phyloP scores from a whole-genome alignment of 2,797 vertebrate genomes.

The Rhabdophis nuchalis region DNA sequence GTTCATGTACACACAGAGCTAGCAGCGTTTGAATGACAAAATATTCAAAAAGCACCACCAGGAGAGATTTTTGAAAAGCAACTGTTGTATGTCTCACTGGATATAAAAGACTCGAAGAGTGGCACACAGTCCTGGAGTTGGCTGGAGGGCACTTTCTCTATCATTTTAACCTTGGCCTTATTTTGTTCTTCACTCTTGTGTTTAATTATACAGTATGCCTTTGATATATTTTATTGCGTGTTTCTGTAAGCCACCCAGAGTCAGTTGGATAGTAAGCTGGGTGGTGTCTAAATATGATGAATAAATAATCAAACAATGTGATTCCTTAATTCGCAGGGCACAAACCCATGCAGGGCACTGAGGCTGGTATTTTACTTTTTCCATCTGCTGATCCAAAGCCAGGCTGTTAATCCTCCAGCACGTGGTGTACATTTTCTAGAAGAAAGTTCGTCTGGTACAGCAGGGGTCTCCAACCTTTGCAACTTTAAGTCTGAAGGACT shows the following conservation, averaged over 20 bases:
- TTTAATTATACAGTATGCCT: not conserved
- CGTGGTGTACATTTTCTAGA: conserved; percentile 71
- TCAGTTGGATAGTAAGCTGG: not conserved
- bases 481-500: no score
- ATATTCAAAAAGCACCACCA: conserved; percentile 68
- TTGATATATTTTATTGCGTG: not conserved
- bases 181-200: not conserved
- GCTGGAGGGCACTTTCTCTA: not conserved
- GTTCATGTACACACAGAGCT: conserved; percentile 54
- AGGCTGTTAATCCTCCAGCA: conserved; percentile 72
- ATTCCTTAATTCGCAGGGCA: conserved; percentile 69
- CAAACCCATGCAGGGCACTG: conserved; percentile 71
- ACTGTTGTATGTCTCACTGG: conserved; percentile 69
- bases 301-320: conserved; percentile 68
- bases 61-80: conserved; percentile 66
- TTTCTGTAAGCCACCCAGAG: not conserved
- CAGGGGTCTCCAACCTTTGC: no score
- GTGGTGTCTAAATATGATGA: not conserved
- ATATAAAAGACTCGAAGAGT: conserved; percentile 62
- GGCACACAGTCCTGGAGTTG: not conserved
- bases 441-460: conserved; percentile 61
- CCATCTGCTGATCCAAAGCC: conserved; percentile 71
- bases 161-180: not conserved
- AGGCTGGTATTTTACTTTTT: conserved; percentile 73
- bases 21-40: conserved; percentile 55